A percentile compares a stretch with the other conserved stretches of the same genome.
Evolutionary conservation across 2,113 vertebrate genomes (phyloP).

Genomic region (Baryphthengus martii): DNA sequence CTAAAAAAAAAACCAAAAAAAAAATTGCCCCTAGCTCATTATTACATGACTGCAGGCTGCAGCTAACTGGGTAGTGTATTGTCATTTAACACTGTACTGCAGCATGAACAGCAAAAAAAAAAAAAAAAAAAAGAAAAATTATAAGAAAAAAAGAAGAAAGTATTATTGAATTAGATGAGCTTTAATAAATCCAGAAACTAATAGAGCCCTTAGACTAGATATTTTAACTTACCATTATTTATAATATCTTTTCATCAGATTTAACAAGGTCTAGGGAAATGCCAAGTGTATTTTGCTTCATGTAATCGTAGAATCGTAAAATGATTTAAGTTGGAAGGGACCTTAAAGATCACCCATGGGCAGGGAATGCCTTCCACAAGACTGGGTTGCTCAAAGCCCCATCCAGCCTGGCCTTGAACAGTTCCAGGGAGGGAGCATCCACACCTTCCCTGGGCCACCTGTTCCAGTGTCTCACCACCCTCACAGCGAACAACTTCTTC

Average conservation of each 20-base stretch:
- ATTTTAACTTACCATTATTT: neutral
- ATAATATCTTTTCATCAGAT: neutral
- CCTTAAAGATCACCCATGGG: neutral
- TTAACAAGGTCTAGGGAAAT: neutral
- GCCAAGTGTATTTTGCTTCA: neutral
- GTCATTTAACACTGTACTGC: neutral
- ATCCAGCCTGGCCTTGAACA: neutral
- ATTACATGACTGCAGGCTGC: neutral
- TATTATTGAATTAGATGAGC: neutral
- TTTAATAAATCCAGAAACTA: slow-evolving; percentile 16
- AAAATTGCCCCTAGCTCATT: neutral
- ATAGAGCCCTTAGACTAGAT: neutral
- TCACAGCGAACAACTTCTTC: neutral
- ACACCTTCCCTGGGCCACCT: neutral
- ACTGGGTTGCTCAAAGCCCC: neutral
- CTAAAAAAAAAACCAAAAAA: neutral
- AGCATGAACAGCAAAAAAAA: neutral
- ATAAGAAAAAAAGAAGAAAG: neutral
- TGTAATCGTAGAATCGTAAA: neutral
- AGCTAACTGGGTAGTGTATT: neutral
- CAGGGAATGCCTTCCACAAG: neutral
- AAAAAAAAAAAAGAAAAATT: neutral
- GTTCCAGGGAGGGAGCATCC: neutral
- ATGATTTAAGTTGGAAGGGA: neutral
- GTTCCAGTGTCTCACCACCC: neutral